phyloP scores from a whole-genome alignment of 2,888 invertebrate genomes.

The Buathra laborator region DNA sequence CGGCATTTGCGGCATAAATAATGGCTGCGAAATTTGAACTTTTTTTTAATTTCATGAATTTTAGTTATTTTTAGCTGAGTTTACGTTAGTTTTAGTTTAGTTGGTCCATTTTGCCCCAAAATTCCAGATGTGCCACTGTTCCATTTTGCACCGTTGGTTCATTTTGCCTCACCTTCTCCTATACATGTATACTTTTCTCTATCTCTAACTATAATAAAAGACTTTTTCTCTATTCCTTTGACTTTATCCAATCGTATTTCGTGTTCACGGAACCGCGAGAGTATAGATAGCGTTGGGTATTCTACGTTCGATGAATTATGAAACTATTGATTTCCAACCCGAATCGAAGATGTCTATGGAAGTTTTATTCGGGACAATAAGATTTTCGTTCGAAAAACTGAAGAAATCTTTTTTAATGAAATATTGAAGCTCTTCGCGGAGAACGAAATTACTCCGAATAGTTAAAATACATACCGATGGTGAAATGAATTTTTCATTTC shows the following conservation, averaged over 20 bases:
- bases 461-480: background rate
- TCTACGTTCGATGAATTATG: constrained; percentile 40
- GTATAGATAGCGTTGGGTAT: constrained; percentile 1
- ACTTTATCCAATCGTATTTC: constrained; percentile 39
- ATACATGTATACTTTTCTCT: background rate
- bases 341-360: background rate
- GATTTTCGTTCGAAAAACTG: background rate
- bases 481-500: constrained; percentile 4
- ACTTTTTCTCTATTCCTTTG: constrained; percentile 5
- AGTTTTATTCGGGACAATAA: background rate
- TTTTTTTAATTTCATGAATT: too few species aligned
- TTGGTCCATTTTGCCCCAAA: too few species aligned
- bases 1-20: too few species aligned
- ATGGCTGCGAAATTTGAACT: too few species aligned
- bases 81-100: too few species aligned
- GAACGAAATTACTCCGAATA: background rate
- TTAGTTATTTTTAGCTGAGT: too few species aligned
- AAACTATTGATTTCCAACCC: constrained; percentile 25
- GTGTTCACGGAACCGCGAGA: constrained; percentile 15
- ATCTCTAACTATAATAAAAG: background rate
- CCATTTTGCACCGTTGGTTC: too few species aligned
- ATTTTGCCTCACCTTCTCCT: too few species aligned
- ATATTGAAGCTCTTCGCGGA: background rate
- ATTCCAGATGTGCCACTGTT: too few species aligned
- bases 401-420: constrained; percentile 7